phyloP scores from a whole-genome alignment of 2,888 invertebrate species.

The Cremastinae sp. region DNA sequence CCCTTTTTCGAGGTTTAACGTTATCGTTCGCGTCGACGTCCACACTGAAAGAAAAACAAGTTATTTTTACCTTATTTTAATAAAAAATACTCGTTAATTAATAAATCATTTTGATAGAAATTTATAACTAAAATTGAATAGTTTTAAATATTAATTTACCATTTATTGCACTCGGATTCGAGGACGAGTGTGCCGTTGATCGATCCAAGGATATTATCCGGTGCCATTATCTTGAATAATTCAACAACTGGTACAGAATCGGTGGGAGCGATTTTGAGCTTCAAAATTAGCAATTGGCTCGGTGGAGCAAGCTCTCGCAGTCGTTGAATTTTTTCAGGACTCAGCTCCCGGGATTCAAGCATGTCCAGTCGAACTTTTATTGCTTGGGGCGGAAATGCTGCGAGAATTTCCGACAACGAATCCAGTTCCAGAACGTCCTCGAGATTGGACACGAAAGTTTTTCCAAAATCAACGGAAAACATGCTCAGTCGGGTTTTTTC shows the following conservation, averaged over 20 bases:
- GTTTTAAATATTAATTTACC: constrained; percentile 4
- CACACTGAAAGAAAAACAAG: constrained; percentile 44
- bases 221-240: constrained; percentile 86
- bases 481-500: constrained; percentile 77
- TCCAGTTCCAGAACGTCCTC: constrained; percentile 80
- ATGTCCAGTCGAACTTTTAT: constrained; percentile 83
- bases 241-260: constrained; percentile 82
- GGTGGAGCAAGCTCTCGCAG: constrained; percentile 81
- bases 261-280: constrained; percentile 75
- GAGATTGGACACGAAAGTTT: constrained; percentile 78
- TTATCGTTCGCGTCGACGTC: constrained; percentile 73
- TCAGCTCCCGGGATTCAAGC: constrained; percentile 81
- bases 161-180: constrained; percentile 75
- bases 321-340: constrained; percentile 75
- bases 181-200: constrained; percentile 87
- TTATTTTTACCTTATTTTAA: no score
- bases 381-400: constrained; percentile 81
- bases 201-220: constrained; percentile 84
- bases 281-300: constrained; percentile 83
- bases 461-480: constrained; percentile 83
- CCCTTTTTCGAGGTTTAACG: constrained; percentile 65
- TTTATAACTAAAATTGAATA: no score
- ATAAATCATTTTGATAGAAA: no score
- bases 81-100: background rate
- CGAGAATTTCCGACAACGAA: constrained; percentile 76